Evolutionary conservation across 2,797 vertebrate genomes (phyloP).

Genomic region (Ciconia nigra): DNA sequence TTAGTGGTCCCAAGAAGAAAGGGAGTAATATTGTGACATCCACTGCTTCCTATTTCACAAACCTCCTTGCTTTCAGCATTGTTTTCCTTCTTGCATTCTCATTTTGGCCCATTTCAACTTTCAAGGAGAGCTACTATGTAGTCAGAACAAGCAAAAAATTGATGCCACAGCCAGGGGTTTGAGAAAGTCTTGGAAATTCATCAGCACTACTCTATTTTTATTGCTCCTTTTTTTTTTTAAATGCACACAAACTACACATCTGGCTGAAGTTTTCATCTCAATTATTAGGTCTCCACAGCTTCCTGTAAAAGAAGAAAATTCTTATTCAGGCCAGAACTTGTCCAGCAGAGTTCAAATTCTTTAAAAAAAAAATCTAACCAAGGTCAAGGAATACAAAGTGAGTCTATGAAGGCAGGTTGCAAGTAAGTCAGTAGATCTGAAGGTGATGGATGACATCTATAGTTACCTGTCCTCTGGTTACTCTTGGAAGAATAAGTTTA

Average conservation of each 20-base stretch:
- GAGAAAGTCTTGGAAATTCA: background rate
- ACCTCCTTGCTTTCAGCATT: background rate
- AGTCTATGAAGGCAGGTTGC: conserved; percentile 33
- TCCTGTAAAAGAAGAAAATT: background rate
- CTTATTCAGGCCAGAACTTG: conserved; percentile 14
- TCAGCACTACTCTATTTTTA: background rate
- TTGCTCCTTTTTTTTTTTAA: background rate
- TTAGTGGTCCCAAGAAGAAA: background rate
- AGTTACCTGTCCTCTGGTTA: conserved; percentile 61
- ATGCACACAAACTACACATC: background rate
- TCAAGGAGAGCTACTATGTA: background rate
- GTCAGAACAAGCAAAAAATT: background rate
- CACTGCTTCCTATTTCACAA: background rate
- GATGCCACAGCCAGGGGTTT: background rate
- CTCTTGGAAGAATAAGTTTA: conserved; percentile 64
- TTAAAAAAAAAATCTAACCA: background rate
- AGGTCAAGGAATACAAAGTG: conserved; percentile 50
- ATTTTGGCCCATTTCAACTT: background rate
- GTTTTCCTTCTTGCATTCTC: background rate
- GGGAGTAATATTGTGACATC: background rate
- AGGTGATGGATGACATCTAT: conserved; percentile 64
- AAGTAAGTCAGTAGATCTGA: conserved; percentile 61
- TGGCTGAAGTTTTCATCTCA: background rate
- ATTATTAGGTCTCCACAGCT: background rate
- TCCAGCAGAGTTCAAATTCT: conserved; percentile 19